phyloP scores from a whole-genome alignment of 2,113 vertebrate species.

The Phoxinus phoxinus region DNA sequence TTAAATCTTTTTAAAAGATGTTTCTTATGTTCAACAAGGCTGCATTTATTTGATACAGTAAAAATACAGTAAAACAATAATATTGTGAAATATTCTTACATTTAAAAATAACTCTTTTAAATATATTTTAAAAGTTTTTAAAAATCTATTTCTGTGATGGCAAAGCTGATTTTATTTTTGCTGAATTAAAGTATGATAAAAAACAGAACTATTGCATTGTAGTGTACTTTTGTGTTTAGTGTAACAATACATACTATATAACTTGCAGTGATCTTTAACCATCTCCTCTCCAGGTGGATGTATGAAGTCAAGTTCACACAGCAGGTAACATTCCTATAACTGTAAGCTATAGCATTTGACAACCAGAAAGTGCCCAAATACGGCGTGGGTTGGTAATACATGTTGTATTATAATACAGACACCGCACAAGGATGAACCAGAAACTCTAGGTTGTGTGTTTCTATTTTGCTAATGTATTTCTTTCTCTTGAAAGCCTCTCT shows the following conservation, averaged over 20 bases:
- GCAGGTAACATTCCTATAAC: neutral
- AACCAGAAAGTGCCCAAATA: neutral
- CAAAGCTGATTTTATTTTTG: neutral
- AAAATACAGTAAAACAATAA: neutral
- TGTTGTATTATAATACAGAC: neutral
- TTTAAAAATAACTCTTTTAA: neutral
- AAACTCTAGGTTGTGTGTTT: neutral
- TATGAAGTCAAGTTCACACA: neutral
- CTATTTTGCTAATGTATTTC: neutral
- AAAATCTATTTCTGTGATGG: neutral
- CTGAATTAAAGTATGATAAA: no score
- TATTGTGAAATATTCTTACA: neutral
- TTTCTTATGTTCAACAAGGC: neutral
- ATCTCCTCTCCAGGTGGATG: neutral
- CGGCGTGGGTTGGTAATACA: neutral
- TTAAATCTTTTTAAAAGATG: neutral
- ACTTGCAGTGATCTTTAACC: neutral
- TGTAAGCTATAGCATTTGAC: neutral
- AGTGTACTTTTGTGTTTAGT: no score
- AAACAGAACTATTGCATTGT: no score
- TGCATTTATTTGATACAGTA: neutral
- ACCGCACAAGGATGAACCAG: neutral
- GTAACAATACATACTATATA: no score
- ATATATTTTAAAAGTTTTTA: neutral
- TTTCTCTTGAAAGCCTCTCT: slow-evolving; percentile 35